A percentile compares a stretch with the other conserved stretches of the same genome.
Conservation (phyloP, 2,888 invertebrate species). For the Craniophora ligustri region DNA sequence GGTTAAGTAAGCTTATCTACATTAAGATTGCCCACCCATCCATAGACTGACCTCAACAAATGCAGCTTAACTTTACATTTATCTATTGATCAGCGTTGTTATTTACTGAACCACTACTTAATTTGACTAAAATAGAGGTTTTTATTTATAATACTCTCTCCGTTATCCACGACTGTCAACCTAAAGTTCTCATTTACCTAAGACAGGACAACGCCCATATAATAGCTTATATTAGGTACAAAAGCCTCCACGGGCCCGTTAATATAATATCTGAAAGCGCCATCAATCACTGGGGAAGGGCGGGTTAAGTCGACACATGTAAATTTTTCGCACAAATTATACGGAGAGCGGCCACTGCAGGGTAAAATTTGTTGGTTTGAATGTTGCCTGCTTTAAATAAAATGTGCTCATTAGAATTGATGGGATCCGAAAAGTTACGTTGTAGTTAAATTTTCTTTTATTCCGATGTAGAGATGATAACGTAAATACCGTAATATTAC, state of each 20-base stretch:
- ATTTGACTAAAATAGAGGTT: no score
- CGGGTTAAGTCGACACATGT: conserved; percentile 87
- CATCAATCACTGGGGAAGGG: conserved; percentile 83
- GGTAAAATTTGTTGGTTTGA: conserved; percentile 45
- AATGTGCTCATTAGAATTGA: conserved; percentile 43
- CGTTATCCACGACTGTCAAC: conserved; percentile 2
- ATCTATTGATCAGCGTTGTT: no score
- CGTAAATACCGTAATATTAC: no score
- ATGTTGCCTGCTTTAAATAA: conserved; percentile 34
- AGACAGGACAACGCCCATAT: conserved; percentile 45
- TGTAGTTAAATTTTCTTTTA: background rate
- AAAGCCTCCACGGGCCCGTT: conserved; percentile 50
- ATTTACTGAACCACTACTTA: no score
- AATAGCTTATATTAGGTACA: conserved; percentile 40
- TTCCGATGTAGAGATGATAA: background rate
- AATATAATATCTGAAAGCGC: conserved; percentile 79
- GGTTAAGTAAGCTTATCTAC: no score
- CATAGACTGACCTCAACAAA: no score
- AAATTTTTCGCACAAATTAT: conserved; percentile 83
- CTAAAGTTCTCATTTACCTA: conserved; percentile 24
- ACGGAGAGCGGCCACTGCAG: conserved; percentile 66
- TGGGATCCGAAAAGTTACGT: conserved; percentile 10
- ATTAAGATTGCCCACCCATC: no score
- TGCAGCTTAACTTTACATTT: no score
- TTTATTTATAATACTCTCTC: background rate